Percentiles rank a stretch among this genome's conserved stretches.
phyloP scores from a whole-genome alignment of 2,888 invertebrate genomes.

The Scaptomyza polygonia region DNA sequence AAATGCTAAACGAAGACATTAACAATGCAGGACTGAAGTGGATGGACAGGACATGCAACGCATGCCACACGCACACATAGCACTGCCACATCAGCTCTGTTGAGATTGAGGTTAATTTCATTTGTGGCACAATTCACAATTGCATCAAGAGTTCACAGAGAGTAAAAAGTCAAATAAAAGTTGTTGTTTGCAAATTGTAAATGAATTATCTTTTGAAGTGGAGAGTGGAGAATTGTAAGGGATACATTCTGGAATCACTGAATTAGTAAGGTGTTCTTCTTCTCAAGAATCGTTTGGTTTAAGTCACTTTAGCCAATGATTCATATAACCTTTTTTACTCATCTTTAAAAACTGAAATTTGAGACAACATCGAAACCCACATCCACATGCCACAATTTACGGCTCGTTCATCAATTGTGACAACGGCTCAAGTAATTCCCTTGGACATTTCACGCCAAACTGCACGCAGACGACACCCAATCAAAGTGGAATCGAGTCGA shows the following conservation, averaged over 20 bases:
- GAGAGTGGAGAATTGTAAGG: too few species aligned
- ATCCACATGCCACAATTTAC: constrained; percentile 66
- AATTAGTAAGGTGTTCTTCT: too few species aligned
- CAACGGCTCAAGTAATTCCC: constrained; percentile 76
- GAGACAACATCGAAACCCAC: constrained; percentile 49
- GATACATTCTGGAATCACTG: background rate
- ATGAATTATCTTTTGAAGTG: background rate
- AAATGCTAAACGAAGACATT: constrained; percentile 81
- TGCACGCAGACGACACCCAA: constrained; percentile 78
- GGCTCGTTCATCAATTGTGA: constrained; percentile 76
- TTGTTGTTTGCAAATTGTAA: background rate
- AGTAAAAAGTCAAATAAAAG: background rate
- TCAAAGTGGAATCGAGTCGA: constrained; percentile 56
- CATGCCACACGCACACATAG: constrained; percentile 11
- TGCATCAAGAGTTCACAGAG: background rate
- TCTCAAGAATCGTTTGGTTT: background rate
- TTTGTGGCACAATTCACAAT: constrained; percentile 6
- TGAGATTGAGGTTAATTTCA: constrained; percentile 38
- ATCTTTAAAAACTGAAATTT: constrained; percentile 36
- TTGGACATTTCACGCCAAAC: constrained; percentile 75
- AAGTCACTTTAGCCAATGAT: constrained; percentile 11
- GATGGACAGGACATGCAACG: constrained; percentile 16
- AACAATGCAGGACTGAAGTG: constrained; percentile 66
- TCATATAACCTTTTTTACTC: constrained; percentile 12
- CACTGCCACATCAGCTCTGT: background rate